Evolutionary conservation across 2,888 invertebrate genomes (phyloP).

Genomic region (Panzeria rudis): DNA sequence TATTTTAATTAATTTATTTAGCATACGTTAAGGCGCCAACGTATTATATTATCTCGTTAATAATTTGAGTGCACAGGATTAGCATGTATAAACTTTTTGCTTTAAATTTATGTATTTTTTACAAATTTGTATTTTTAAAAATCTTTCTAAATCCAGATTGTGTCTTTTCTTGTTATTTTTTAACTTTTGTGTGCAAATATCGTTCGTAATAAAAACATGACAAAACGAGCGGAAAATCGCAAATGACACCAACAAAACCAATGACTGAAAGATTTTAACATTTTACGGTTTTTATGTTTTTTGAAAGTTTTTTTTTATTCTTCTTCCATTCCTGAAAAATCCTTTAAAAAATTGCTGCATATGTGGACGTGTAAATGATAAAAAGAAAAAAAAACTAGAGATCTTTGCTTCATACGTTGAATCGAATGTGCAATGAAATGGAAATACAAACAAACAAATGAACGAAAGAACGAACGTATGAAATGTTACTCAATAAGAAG

Average conservation of each 20-base stretch:
- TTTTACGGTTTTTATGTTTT: slow-evolving; percentile 32
- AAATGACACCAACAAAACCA: slow-evolving; percentile 74
- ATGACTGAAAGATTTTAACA: slow-evolving; percentile 65
- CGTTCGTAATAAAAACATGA: slow-evolving; percentile 61
- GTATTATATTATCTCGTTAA: not conserved
- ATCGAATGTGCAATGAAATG: slow-evolving; percentile 63
- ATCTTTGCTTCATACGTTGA: slow-evolving; percentile 17
- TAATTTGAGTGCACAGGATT: not conserved
- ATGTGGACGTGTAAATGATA: slow-evolving; percentile 71
- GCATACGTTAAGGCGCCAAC: not conserved
- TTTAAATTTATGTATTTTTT: not conserved
- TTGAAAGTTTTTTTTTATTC: slow-evolving; percentile 2
- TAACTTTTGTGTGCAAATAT: slow-evolving; percentile 22
- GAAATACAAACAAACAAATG: slow-evolving; percentile 46
- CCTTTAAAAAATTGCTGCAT: slow-evolving; percentile 39
- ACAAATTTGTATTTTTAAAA: not conserved
- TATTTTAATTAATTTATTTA: not conserved
- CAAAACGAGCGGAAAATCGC: slow-evolving; percentile 81
- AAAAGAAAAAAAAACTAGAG: slow-evolving; percentile 53
- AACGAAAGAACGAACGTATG: not conserved
- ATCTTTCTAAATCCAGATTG: not conserved
- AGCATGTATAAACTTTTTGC: not conserved
- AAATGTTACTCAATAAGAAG: slow-evolving; percentile 47
- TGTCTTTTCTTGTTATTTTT: not conserved
- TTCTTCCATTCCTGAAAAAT: not conserved